Percentiles rank a stretch among this genome's conserved stretches.
These are phyloP conservation scores for Eonycteris spelaea DNA, from an alignment of 2,113 vertebrate genomes.

Conservation along the genomic window DNA sequence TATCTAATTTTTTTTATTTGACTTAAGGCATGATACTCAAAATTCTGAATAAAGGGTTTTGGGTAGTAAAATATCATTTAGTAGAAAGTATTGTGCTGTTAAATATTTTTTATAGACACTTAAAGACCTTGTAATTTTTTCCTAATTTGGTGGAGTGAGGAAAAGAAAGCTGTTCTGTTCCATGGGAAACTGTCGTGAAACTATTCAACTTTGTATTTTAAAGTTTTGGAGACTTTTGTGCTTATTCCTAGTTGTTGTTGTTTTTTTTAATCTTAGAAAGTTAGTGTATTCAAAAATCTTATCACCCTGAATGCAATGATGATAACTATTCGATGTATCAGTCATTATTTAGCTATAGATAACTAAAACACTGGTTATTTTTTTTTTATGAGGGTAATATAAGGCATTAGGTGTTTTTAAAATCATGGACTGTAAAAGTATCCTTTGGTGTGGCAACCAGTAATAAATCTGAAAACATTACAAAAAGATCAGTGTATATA, in stretches of 20 bases:
- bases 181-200: background rate
- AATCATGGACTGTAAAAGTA: background rate
- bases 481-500: background rate
- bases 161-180: background rate
- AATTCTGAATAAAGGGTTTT: background rate
- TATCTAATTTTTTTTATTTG: background rate
- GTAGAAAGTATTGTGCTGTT: background rate
- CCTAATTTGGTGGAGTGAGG: background rate
- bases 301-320: background rate
- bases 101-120: background rate
- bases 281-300: background rate
- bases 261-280: background rate
- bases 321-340: background rate
- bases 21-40: background rate
- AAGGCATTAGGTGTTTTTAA: background rate
- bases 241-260: background rate
- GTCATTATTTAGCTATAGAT: background rate
- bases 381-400: background rate
- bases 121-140: background rate
- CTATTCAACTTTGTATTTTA: background rate
- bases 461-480: background rate
- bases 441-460: background rate
- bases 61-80: background rate
- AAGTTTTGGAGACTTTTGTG: background rate
- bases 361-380: background rate